Base-by-base conservation (phyloP, 2,113 vertebrate species). In the Zosterops borbonicus region DNA sequence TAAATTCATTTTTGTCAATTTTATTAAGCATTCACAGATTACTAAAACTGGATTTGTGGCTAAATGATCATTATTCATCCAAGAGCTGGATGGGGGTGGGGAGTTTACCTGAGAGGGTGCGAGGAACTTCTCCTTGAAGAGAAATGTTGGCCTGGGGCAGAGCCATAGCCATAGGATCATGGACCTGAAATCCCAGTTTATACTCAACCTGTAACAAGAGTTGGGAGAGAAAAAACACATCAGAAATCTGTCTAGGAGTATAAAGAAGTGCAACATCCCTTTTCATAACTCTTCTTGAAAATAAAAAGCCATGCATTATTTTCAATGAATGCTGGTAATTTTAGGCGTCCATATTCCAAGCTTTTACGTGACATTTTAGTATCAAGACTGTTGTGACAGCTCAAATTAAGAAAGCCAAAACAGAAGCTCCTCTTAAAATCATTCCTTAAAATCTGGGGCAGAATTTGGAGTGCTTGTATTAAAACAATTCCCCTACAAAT, bases 91-190 rank as follows among this genome's bases (percentile, higher is more conserved):
- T 15, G 11, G 5, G 12, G 14, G 28, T 21, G 22, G 21, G 39
- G 12, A 53, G 12, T 42, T 91, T 71, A 99, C 99, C 99, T 96
- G 99, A 99, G 97, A 98, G 98, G 86, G 98, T 97, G 46, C 94
- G 98, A 83, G 99, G 99, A 92, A 99, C 98, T 97, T 99, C 99
- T 90, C 99, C 99, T 87, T 98, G 98, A 41, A 92, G 95, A 93
- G 99, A 99, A 97, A 99, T 99, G 97, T 99, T 99, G 97, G 98
- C 98, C 83, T 98, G 98, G 69, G 99, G 99, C 95, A 98, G 96
- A 89, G 98, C 98, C 98, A 99, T 99, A 89, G 98, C 98, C 90
- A 98, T 59, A 41, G 98, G 98, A 96, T 99, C 99, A 92, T 99
- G 99, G 77, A 99, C 98, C 69, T 98, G 98, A 97, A 99, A 99